Percentiles rank a stretch among this genome's conserved stretches.
These are phyloP conservation scores for Mamestra brassicae DNA, from an alignment of 2,888 invertebrate species.

Conservation along the genomic window DNA sequence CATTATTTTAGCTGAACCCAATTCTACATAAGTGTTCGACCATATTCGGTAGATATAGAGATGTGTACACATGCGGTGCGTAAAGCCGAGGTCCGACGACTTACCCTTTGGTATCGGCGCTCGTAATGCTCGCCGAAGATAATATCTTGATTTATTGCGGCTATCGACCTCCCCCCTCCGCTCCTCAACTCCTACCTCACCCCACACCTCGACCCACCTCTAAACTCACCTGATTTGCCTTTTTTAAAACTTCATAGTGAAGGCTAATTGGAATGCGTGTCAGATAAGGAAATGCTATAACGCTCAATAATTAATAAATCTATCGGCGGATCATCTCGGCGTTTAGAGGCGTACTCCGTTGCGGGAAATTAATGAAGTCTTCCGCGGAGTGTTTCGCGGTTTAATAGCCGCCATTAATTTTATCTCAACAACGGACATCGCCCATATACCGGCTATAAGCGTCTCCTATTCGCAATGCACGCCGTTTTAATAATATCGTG, in stretches of 20 bases:
- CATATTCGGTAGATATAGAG: conserved; percentile 39
- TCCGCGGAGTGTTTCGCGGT: conserved; percentile 87
- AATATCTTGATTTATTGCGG: conserved; percentile 89
- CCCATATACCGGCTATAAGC: conserved; percentile 58
- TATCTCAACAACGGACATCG: conserved; percentile 86
- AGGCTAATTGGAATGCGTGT: conserved; percentile 63
- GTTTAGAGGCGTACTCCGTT: conserved; percentile 85
- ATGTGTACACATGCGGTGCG: conserved; percentile 57
- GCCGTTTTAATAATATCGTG: conserved; percentile 69
- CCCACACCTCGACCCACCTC: conserved; percentile 59
- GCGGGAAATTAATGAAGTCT: conserved; percentile 89
- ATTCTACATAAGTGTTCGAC: conserved; percentile 7
- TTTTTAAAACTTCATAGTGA: conserved; percentile 60
- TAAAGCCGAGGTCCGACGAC: conserved; percentile 73
- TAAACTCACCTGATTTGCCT: conserved; percentile 72
- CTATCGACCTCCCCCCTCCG: conserved; percentile 77
- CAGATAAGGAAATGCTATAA: conserved; percentile 75
- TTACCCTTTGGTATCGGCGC: conserved; percentile 84
- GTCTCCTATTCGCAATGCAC: conserved; percentile 71
- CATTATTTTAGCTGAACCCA: conserved; percentile 3
- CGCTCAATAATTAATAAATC: conserved; percentile 87
- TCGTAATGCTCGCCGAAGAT: conserved; percentile 85
- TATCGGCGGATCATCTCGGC: conserved; percentile 83
- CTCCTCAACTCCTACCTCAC: conserved; percentile 42
- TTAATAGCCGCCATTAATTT: conserved; percentile 89